Percentiles rank a stretch among this genome's conserved stretches.
Conservation (phyloP, 1,140 invertebrate genomes). For the Littorina saxatilis region DNA sequence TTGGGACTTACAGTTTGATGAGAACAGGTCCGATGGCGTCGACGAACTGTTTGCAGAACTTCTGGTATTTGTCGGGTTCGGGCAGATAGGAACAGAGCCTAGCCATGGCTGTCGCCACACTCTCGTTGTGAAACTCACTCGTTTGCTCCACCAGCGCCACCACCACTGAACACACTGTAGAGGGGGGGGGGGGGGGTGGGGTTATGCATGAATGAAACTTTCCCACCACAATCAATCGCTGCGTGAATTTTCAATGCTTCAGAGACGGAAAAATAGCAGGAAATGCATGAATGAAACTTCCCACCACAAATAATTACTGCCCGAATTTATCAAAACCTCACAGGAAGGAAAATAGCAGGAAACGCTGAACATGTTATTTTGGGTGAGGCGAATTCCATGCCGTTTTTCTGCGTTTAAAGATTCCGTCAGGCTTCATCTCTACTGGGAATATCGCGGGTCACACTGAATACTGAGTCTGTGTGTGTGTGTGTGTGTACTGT, state of each 20-base stretch:
- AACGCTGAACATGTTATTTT: not conserved
- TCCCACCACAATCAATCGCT: not conserved
- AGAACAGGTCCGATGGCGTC: conserved; percentile 57
- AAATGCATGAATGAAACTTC: not conserved
- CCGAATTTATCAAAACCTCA: not conserved
- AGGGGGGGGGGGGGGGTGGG: not conserved
- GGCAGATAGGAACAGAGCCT: conserved; percentile 64
- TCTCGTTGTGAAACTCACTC: conserved; percentile 68
- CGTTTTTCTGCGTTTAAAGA: too few species aligned
- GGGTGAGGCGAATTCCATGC: too few species aligned
- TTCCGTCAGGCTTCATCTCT: too few species aligned
- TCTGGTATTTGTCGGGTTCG: conserved; percentile 39
- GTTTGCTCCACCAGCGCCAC: conserved; percentile 67
- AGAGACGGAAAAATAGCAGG: too few species aligned
- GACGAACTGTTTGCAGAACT: conserved; percentile 51
- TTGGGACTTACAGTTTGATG: conserved; percentile 60
- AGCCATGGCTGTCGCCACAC: conserved; percentile 55
- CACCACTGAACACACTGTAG: conserved; percentile 69
- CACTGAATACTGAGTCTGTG: too few species aligned
- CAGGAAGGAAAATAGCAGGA: not conserved
- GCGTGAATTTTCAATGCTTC: too few species aligned
- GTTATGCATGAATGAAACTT: not conserved
- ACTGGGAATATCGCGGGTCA: too few species aligned
- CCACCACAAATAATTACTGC: not conserved
- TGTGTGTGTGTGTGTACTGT: too few species aligned